Conservation (phyloP, 2,888 invertebrate species). For the Nycteola revayana region DNA sequence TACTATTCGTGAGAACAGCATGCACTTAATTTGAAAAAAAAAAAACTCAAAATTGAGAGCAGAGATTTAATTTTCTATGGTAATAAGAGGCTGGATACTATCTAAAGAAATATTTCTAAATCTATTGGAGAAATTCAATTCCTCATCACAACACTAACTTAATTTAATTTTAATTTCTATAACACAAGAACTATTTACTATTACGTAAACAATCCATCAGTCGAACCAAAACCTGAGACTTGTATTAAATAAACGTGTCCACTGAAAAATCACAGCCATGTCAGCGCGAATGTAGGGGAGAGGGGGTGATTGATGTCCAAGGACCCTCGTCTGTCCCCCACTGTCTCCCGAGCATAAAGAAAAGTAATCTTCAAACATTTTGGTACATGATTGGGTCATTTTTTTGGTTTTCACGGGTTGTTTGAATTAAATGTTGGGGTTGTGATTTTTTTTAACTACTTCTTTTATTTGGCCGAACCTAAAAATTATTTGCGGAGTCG, state of each 20-base stretch:
- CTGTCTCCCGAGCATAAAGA: conserved; percentile 37
- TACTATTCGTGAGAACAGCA: too few relatives aligned
- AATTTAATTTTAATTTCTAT: too few relatives aligned
- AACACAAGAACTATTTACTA: neutral
- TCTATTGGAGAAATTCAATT: too few relatives aligned
- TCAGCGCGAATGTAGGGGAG: conserved; percentile 31
- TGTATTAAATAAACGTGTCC: conserved; percentile 37
- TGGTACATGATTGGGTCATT: conserved; percentile 36
- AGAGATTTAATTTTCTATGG: too few relatives aligned
- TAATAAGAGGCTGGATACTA: too few relatives aligned
- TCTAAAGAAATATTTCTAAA: too few relatives aligned
- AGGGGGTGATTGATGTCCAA: conserved; percentile 50
- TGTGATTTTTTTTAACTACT: too few relatives aligned
- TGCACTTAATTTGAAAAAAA: too few relatives aligned
- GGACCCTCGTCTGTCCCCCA: conserved; percentile 10
- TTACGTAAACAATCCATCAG: neutral
- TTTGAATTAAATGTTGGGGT: conserved; percentile 24
- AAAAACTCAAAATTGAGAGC: too few relatives aligned
- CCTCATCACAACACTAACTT: too few relatives aligned
- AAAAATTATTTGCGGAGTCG: too few relatives aligned
- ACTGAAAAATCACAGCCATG: conserved; percentile 55
- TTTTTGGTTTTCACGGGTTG: conserved; percentile 27
- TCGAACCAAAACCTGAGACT: neutral
- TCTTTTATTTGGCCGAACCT: too few relatives aligned
- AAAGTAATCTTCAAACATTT: conserved; percentile 39